Evolutionary conservation across 37 sponge, comb jelly and placozoan genomes (phyloP), one percentile per base, ranked within the genome.

Genomic region (Agelas oroides): DNA sequence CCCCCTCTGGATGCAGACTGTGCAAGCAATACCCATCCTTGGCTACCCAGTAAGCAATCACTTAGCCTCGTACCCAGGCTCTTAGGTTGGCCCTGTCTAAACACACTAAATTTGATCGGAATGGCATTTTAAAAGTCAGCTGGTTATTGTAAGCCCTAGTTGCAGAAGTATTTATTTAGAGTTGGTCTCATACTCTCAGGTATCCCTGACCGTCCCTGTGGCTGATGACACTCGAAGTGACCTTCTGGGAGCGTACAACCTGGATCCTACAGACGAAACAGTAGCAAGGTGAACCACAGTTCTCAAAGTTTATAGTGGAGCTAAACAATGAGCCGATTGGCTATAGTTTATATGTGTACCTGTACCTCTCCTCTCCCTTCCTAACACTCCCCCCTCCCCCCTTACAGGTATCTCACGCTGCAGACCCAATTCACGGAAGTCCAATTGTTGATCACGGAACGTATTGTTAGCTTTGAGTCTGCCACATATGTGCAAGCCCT

Each of bases 191-290:
- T 57, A 30, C 1, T 25, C 57, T 27, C 59, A 53, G 59, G 79
- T 86, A 2, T 34, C 70, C 31, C 34, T 79, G 25, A 58, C 69
- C 37, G 57, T 94, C 1, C 79, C 77, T 25, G 61, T 94, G 6
- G 38, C 88, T 59, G 94, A 94, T 80, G 88, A 90, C 78, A 87
- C 88, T 24, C 57, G 76, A 31, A 94, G 94, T 87, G 90, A 94
- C 40, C 28, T 94, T 13, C 84, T 94, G 30, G 94, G 94, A 56
- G 74, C 64, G 14, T 94, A 74, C 53, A 76, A 54, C 5, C 56
- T 31, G 17, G 58, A 28, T 1, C 91, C 94, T 5, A 90, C 71
- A 34, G 86, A 87, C 64, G 71, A 87, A 46, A 46, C 46, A 46
- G 46, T 8, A 46, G 46, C 46, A 46, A 46, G 46, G 46, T 46